A percentile compares a stretch with the other conserved stretches of the same genome.
These are phyloP conservation scores for Drosophila mayaguana DNA, from an alignment of 2,888 invertebrate species.

Conservation along the genomic window DNA sequence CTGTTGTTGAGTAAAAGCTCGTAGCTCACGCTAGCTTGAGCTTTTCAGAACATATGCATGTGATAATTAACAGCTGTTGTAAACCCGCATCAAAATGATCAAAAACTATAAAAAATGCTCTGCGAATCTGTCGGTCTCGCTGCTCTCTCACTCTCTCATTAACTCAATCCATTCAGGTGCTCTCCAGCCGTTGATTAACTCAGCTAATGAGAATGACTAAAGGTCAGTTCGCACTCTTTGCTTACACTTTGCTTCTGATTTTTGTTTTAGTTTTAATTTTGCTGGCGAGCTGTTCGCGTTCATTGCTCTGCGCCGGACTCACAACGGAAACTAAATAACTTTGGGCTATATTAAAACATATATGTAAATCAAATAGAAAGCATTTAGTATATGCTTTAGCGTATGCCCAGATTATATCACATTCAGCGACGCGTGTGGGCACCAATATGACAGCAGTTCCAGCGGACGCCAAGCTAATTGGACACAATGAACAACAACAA, in stretches of 20 bases:
- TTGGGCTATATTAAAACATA: conserved; percentile 20
- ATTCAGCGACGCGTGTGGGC: conserved; percentile 16
- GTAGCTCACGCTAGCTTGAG: not conserved
- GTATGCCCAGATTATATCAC: conserved; percentile 13
- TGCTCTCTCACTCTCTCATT: not conserved
- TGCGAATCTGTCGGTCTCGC: not conserved
- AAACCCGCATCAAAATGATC: not conserved
- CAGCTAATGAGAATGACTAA: conserved; percentile 42
- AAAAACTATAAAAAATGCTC: not conserved
- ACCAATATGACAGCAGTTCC: conserved; percentile 45
- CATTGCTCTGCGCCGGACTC: conserved; percentile 10
- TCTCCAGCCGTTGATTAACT: conserved; percentile 5
- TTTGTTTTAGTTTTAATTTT: conserved; percentile 59
- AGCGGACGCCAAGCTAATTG: conserved; percentile 23
- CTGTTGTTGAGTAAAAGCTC: conserved; percentile 1
- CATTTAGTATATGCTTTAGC: conserved; percentile 17
- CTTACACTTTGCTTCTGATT: too few relatives aligned
- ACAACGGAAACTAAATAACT: not conserved
- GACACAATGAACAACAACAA: conserved; percentile 11
- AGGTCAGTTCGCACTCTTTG: conserved; percentile 43
- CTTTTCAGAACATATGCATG: conserved; percentile 7
- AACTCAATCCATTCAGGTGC: not conserved
- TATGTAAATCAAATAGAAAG: conserved; percentile 12
- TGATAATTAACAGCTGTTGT: conserved; percentile 2
- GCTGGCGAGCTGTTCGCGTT: conserved; percentile 36